Evolutionary conservation across 2,113 vertebrate species (phyloP), one percentile per base, ranked within the genome.

Genomic region (Pseudopodoces humilis): DNA sequence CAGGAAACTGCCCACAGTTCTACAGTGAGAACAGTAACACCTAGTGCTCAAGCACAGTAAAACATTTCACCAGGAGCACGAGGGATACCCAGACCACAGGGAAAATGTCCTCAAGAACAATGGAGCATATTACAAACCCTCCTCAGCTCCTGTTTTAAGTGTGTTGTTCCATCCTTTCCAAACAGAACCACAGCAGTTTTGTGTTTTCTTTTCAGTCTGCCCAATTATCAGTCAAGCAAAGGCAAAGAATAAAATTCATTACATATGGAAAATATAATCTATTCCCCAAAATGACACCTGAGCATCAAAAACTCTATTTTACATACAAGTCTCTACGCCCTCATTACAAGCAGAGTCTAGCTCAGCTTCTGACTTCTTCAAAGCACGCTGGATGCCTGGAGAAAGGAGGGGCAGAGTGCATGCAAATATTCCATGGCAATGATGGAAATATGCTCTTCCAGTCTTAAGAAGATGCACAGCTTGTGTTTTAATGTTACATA

Each of bases 401-500:
- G 33, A 69, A 88, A 67, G 86, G 55, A 83, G 27, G 30, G 41
- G 63, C 9, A 46, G 50, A 55, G 17, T 9, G 74, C 46, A 67
- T 25, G 63, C 90, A 85, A 50, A 83, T 77, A 65, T 28, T 49
- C 55, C 39, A 20, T 0, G 4, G 63, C 12, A 71, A 7, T 7
- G 15, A 74, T 6, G 50, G 39, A 77, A 87, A 69, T 21, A 52
- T n/a, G 59, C 28, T 25, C 12, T 30, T 69, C 31, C 67, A 55
- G 49, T 30, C 75, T 56, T 18, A 52, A 2, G 37, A 53, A 20
- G 17, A 15, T 4, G 30, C 15, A 10, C 0, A 0, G 47, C 10
- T 27, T 49, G 43, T 63, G 3, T 10, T 37, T 53, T 44, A 65
- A 53, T 0, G 8, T 31, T 19, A 30, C 25, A 12, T 1, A 33